These are phyloP conservation scores for Dipodomys stephensi DNA, from an alignment of 2,113 vertebrate genomes.

Conservation along the genomic window DNA sequence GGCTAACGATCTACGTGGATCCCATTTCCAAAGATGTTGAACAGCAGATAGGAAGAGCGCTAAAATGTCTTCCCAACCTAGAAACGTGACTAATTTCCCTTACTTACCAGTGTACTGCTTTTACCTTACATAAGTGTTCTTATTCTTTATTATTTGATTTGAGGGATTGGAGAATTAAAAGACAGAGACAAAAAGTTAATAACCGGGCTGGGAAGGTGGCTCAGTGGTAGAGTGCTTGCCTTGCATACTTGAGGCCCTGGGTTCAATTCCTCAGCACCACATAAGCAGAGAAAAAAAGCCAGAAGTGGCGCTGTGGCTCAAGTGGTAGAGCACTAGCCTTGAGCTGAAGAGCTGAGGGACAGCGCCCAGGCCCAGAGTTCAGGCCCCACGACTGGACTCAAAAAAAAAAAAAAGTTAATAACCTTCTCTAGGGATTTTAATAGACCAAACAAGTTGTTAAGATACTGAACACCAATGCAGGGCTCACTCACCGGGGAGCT, in stretches of 20 bases:
- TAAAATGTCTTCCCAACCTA: background rate
- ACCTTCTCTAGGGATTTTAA: background rate
- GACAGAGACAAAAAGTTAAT: slow-evolving; percentile 28
- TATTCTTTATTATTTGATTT: background rate
- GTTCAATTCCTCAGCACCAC: too few species aligned
- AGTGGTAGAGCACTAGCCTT: too few species aligned
- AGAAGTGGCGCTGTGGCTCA: too few species aligned
- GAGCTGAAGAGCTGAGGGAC: too few species aligned
- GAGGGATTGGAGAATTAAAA: background rate
- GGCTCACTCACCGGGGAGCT: background rate
- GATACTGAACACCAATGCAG: background rate
- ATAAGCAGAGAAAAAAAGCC: too few species aligned
- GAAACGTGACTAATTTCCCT: background rate
- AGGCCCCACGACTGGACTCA: too few species aligned
- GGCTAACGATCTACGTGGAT: background rate
- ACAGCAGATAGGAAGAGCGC: background rate
- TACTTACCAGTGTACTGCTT: background rate
- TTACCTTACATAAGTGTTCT: background rate
- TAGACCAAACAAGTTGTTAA: slow-evolving; percentile 47
- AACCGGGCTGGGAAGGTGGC: too few species aligned
- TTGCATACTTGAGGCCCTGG: too few species aligned
- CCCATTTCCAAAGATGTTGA: background rate
- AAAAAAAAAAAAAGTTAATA: background rate
- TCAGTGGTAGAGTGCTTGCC: too few species aligned
- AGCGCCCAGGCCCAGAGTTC: too few species aligned